A percentile compares a stretch with the other conserved stretches of the same genome.
These are phyloP conservation scores for Nemotelus pantherinus DNA, from an alignment of 2,888 invertebrate species.

Conservation along the genomic window DNA sequence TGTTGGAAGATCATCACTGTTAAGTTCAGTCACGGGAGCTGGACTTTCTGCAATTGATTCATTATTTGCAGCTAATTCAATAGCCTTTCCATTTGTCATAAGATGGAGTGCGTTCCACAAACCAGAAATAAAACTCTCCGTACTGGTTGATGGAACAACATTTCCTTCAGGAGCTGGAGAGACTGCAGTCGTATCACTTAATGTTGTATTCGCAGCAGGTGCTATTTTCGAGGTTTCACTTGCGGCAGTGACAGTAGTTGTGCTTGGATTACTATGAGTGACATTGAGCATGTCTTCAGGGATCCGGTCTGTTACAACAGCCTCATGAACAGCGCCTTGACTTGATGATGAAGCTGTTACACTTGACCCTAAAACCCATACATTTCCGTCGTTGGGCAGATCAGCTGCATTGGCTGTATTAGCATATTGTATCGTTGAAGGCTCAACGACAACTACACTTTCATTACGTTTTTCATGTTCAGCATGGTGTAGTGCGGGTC, in stretches of 20 bases:
- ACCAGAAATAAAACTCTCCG: conserved; percentile 6
- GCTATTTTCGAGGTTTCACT: background rate
- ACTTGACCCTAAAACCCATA: conserved; percentile 37
- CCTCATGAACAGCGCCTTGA: conserved; percentile 2
- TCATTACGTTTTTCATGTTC: background rate
- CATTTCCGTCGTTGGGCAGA: conserved; percentile 31
- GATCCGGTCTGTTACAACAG: background rate
- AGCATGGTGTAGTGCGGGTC: background rate
- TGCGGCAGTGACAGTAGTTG: background rate
- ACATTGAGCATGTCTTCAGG: background rate
- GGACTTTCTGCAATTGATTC: conserved; percentile 31
- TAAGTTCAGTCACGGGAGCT: conserved; percentile 53
- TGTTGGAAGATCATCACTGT: conserved; percentile 52
- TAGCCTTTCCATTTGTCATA: conserved; percentile 6
- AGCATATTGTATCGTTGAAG: conserved; percentile 32
- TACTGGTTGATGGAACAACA: background rate
- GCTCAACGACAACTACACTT: conserved; percentile 22
- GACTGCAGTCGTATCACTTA: conserved; percentile 14
- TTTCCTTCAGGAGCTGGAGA: conserved; percentile 27
- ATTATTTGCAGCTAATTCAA: conserved; percentile 3
- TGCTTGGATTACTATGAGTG: background rate
- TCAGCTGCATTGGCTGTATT: conserved; percentile 14
- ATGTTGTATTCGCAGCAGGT: conserved; percentile 8
- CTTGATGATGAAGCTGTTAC: conserved; percentile 33
- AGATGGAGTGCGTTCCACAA: conserved; percentile 29